Base-by-base conservation (phyloP, 37 sponge, comb jelly and placozoan species). In the Hexactinellida sp. region DNA sequence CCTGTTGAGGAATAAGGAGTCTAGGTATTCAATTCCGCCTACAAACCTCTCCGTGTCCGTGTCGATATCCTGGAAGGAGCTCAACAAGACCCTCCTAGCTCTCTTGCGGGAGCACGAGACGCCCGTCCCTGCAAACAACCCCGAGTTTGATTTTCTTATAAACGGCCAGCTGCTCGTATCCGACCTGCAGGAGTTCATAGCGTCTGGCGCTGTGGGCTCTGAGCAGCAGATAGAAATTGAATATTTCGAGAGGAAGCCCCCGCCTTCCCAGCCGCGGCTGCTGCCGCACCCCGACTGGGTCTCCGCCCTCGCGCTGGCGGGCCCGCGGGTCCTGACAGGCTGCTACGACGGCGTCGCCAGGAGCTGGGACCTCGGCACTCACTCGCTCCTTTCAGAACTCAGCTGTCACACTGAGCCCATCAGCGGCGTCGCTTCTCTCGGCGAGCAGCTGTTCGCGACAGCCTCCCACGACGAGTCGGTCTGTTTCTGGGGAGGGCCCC, bases 241-340 rank as follows among this genome's bases (percentile, higher is more conserved):
- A 28, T 63, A 63, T 63, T 23, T 63, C 34, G 76, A 63, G 5
- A 10, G 76, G 34, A 63, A 28, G 13, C 76, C 76, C 3, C 76
- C 76, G 3, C 76, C 76, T 63, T 63, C 76, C 25, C 21, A 63
- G 76, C 76, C 76, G 3, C 76, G 13, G 3, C 3, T 63, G 1
- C 76, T 63, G 13, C 76, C 76, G 13, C 76, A 63, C 30, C 76
- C 76, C 25, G 76, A 63, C 34, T 63, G 76, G 76, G 76, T 63
- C 3, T 63, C 76, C 25, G 3, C 76, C 34, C 28, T 63, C 13
- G 5, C 28, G 25, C 3, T 63, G 13, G 76, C 34, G 3, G 76
- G 30, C 13, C 5, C 25, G 25, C 76, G 3, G 28, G 76, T 63
- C 30, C 76, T 63, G 76, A 25, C 76, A 3, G 76, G 76, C 13